Conservation (phyloP, 1,140 invertebrate genomes). For the Triops longicaudatus region DNA sequence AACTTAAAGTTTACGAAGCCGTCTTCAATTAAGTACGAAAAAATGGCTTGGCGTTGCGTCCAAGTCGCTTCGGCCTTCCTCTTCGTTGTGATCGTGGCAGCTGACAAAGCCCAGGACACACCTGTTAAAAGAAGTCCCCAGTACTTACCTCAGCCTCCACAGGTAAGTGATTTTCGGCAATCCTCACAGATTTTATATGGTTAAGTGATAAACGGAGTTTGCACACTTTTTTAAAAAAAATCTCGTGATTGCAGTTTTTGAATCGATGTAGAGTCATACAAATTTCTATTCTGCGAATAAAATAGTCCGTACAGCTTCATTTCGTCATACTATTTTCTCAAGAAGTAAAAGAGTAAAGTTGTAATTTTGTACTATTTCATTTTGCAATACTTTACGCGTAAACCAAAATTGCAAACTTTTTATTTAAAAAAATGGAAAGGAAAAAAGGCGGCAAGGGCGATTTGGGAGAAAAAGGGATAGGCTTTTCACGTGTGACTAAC, state of each 20-base stretch:
- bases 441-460: background rate
- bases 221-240: too few species aligned
- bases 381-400: too few species aligned
- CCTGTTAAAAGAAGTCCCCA: background rate
- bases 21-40: background rate
- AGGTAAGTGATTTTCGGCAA: background rate
- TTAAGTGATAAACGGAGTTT: too few species aligned
- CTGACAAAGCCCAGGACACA: background rate
- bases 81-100: background rate
- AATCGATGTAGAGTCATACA: too few species aligned
- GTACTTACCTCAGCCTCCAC: background rate
- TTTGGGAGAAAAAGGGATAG: background rate
- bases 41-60: conserved; percentile 3
- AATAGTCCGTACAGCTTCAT: too few species aligned
- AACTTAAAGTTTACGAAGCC: background rate
- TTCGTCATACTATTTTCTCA: too few species aligned
- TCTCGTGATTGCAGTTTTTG: too few species aligned
- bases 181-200: background rate
- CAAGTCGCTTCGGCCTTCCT: background rate
- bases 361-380: too few species aligned
- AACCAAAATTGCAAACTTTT: too few species aligned
- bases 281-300: too few species aligned
- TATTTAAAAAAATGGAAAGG: too few species aligned
- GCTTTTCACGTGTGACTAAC: background rate
- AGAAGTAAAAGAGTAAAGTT: too few species aligned